Evolutionary conservation across 2,797 vertebrate species (phyloP).

Genomic region (Anolis apletophallus): DNA sequence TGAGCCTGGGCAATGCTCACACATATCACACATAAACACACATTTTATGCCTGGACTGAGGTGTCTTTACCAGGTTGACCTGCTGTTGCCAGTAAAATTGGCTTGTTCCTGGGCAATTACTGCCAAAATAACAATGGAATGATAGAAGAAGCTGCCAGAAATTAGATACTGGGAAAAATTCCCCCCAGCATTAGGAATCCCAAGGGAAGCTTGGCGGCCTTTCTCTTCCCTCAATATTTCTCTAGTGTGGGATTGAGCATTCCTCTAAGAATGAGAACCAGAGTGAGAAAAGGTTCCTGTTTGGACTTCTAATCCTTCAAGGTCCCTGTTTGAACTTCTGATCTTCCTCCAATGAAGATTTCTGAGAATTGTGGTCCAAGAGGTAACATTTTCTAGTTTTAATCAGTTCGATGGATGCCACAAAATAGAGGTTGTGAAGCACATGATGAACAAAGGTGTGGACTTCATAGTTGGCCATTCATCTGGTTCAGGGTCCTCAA

Average conservation of each 20-base stretch:
- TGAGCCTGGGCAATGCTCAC: slow-evolving; percentile 42
- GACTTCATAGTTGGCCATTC: not conserved
- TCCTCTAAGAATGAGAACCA: too few relatives aligned
- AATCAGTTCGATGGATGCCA: fast-evolving
- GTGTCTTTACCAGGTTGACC: slow-evolving; percentile 59
- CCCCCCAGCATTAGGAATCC: not conserved
- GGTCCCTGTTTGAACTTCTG: too few relatives aligned
- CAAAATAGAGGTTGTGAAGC: not conserved
- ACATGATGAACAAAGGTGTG: not conserved
- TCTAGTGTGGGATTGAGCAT: not conserved
- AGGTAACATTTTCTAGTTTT: too few relatives aligned
- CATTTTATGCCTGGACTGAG: slow-evolving; percentile 57
- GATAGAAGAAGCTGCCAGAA: slow-evolving; percentile 14
- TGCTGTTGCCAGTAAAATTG: slow-evolving; percentile 60
- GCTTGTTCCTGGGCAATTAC: slow-evolving; percentile 60
- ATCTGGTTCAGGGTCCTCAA: too few relatives aligned
- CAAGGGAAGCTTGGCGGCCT: not conserved
- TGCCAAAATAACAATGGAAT: slow-evolving; percentile 61
- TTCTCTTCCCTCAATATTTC: not conserved
- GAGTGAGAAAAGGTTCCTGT: too few relatives aligned
- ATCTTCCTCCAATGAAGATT: too few relatives aligned
- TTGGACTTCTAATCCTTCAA: too few relatives aligned
- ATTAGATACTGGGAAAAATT: slow-evolving; percentile 40
- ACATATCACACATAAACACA: slow-evolving; percentile 56
- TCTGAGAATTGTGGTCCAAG: too few relatives aligned